A percentile compares a stretch with the other conserved stretches of the same genome.
Evolutionary conservation across 2,113 vertebrate species (phyloP).

Genomic region (Thunnus thynnus): DNA sequence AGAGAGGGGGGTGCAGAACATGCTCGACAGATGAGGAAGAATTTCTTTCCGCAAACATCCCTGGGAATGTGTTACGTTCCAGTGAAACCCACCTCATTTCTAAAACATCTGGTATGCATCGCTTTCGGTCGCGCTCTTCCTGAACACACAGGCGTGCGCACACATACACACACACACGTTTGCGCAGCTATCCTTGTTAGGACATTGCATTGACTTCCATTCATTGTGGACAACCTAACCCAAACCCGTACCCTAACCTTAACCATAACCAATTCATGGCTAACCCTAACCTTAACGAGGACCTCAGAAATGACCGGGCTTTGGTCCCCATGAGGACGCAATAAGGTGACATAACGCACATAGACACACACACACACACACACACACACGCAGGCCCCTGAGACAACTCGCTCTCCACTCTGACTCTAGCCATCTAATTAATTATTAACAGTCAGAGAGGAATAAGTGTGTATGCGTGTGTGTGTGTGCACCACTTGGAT

Average conservation of each 20-base stretch:
- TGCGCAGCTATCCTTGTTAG: no score
- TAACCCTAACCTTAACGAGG: no score
- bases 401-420: slow-evolving; percentile 50
- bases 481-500: not conserved
- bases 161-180: not conserved
- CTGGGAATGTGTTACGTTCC: slow-evolving; percentile 82
- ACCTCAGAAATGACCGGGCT: no score
- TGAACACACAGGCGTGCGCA: slow-evolving; percentile 32
- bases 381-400: not conserved
- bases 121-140: slow-evolving; percentile 55
- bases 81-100: slow-evolving; percentile 84
- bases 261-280: no score
- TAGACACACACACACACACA: slow-evolving; percentile 19
- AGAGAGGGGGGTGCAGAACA: slow-evolving; percentile 45
- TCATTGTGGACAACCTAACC: no score
- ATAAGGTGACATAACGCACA: not conserved
- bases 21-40: slow-evolving; percentile 78
- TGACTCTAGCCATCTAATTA: slow-evolving; percentile 61
- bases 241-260: no score
- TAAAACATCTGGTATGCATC: slow-evolving; percentile 85
- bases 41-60: slow-evolving; percentile 82
- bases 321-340: no score
- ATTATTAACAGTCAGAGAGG: slow-evolving; percentile 66
- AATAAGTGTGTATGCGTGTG: not conserved
- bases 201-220: no score